These are phyloP conservation scores for Enteromius treurensis DNA, from an alignment of 2,797 vertebrate genomes.

Conservation along the genomic window DNA sequence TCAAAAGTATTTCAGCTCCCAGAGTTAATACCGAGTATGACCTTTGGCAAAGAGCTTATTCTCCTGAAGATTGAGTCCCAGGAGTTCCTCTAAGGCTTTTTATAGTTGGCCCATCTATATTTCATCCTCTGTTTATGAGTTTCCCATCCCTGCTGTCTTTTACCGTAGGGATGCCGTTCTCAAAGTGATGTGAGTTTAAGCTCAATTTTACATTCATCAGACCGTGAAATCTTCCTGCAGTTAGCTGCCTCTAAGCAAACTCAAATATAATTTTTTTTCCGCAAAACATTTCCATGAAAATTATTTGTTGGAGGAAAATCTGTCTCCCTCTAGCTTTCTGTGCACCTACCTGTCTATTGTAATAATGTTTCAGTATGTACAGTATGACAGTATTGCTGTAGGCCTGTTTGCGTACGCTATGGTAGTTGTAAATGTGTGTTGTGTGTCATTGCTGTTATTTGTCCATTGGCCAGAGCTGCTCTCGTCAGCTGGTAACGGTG, in stretches of 20 bases:
- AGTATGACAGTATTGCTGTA: neutral
- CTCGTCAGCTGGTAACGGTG: constrained; percentile 91
- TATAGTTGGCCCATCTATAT: constrained; percentile 1
- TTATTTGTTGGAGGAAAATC: neutral
- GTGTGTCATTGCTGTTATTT: neutral
- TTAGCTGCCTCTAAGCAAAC: neutral
- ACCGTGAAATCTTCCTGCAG: constrained; percentile 9
- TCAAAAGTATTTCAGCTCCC: neutral
- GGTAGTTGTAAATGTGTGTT: neutral
- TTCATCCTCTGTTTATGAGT: constrained; percentile 28
- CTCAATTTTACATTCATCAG: constrained; percentile 34
- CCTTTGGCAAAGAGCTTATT: neutral
- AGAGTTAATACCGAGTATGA: neutral
- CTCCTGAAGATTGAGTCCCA: neutral
- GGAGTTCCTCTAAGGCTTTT: constrained; percentile 2
- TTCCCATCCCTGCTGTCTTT: neutral
- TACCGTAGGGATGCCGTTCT: constrained; percentile 6
- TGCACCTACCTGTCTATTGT: neutral
- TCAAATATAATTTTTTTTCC: neutral
- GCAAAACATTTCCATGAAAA: neutral
- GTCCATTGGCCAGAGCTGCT: constrained; percentile 83
- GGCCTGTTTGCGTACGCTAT: neutral
- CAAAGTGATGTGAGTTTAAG: neutral
- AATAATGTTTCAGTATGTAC: neutral
- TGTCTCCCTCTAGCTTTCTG: neutral